A percentile compares a stretch with the other conserved stretches of the same genome.
phyloP scores from a whole-genome alignment of 1,140 invertebrate species.

The Macrosteles quadrilineatus region DNA sequence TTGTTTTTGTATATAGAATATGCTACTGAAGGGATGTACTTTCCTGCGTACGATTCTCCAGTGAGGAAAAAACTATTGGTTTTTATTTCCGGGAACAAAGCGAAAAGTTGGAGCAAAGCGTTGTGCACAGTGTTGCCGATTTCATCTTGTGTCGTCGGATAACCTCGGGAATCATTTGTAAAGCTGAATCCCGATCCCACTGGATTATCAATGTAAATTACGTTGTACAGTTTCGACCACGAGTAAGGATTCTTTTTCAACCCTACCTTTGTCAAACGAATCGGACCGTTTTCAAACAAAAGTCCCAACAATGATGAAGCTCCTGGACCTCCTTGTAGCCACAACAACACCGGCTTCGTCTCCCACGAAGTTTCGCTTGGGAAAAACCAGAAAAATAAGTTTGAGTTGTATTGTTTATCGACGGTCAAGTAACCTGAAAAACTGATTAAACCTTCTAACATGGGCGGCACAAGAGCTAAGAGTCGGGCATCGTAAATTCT shows the following conservation, averaged over 20 bases:
- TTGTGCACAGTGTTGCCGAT: conserved; percentile 67
- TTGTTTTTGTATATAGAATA: conserved; percentile 57
- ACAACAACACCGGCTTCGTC: conserved; percentile 65
- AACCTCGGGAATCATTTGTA: conserved; percentile 52
- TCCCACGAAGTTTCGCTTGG: conserved; percentile 56
- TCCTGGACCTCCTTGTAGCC: conserved; percentile 78
- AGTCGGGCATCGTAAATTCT: conserved; percentile 30
- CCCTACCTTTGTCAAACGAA: background rate
- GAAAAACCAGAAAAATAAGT: conserved; percentile 81
- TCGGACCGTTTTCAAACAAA: conserved; percentile 62
- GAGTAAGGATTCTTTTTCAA: conserved; percentile 64
- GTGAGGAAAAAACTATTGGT: conserved; percentile 45
- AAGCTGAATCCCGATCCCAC: conserved; percentile 81
- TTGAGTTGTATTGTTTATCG: conserved; percentile 59
- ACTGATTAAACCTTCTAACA: conserved; percentile 35
- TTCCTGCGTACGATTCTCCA: conserved; percentile 61
- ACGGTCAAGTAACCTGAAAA: conserved; percentile 73
- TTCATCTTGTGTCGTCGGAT: conserved; percentile 21
- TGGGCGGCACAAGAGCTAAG: conserved; percentile 32
- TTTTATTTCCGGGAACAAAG: conserved; percentile 55
- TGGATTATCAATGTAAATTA: conserved; percentile 88
- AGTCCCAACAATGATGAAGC: conserved; percentile 68
- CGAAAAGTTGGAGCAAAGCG: conserved; percentile 70
- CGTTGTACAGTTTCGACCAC: conserved; percentile 72
- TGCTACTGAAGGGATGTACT: conserved; percentile 57